Evolutionary conservation across 2,888 invertebrate species (phyloP).

Genomic region (Harmothoe impar): DNA sequence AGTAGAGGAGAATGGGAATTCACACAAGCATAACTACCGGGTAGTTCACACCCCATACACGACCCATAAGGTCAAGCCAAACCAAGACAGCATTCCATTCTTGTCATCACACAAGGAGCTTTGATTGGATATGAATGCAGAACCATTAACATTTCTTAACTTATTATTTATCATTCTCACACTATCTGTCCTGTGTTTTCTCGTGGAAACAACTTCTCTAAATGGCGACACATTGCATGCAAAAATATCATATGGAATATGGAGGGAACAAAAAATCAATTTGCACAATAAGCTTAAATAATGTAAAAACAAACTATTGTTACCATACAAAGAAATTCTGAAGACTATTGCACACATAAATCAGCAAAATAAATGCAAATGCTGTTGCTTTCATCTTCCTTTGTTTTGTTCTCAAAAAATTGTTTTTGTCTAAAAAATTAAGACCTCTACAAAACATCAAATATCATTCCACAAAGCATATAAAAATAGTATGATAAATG

Average conservation of each 20-base stretch:
- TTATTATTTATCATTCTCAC: not conserved
- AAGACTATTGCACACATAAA: not conserved
- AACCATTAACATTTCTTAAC: too few relatives aligned
- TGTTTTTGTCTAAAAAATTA: not conserved
- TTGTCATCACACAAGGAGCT: too few relatives aligned
- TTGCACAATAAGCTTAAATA: not conserved
- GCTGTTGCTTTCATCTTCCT: not conserved
- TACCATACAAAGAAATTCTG: not conserved
- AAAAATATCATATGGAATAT: too few relatives aligned
- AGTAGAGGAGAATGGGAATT: too few relatives aligned
- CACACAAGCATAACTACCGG: too few relatives aligned
- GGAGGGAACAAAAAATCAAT: too few relatives aligned
- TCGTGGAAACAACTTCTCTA: constrained; percentile 11
- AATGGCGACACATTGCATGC: not conserved
- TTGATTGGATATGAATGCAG: too few relatives aligned
- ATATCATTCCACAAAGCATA: not conserved
- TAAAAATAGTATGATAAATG: not conserved
- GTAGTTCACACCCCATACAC: too few relatives aligned
- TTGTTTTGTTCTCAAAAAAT: not conserved
- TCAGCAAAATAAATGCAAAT: not conserved
- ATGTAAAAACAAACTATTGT: not conserved
- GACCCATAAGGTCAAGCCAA: too few relatives aligned
- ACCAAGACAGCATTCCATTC: too few relatives aligned
- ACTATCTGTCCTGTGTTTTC: not conserved
- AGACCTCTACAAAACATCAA: not conserved